Percentiles rank a stretch among this genome's conserved stretches.
phyloP scores from a whole-genome alignment of 2,797 vertebrate species.

The Enteromius radiatus region DNA sequence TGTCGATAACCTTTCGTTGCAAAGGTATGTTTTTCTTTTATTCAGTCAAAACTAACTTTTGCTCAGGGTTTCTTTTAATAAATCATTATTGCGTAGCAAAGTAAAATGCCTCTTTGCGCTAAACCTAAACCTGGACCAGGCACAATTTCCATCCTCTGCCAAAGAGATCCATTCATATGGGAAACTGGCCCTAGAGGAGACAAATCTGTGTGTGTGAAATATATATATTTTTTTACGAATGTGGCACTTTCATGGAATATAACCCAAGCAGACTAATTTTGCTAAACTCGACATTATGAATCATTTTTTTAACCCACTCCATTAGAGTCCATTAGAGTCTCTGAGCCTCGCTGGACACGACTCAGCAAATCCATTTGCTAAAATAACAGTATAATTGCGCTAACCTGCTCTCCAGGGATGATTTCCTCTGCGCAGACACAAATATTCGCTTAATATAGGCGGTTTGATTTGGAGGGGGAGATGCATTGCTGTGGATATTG shows the following conservation, averaged over 20 bases:
- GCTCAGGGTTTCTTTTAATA: background rate
- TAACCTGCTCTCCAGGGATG: constrained; percentile 62
- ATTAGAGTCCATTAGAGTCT: constrained; percentile 61
- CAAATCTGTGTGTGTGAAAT: constrained; percentile 37
- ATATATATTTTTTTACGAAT: background rate
- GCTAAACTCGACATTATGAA: constrained; percentile 51
- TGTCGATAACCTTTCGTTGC: background rate
- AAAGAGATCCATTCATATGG: constrained; percentile 25
- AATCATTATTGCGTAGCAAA: background rate
- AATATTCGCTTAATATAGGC: constrained; percentile 60
- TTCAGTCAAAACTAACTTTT: background rate
- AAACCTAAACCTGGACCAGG: background rate
- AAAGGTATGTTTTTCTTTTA: background rate
- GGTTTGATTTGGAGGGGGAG: constrained; percentile 60
- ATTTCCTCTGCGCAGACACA: constrained; percentile 62
- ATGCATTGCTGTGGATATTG: constrained; percentile 49
- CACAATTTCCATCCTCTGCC: constrained; percentile 2
- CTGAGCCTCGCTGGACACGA: constrained; percentile 60
- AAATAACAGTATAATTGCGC: constrained; percentile 67
- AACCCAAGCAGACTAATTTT: constrained; percentile 57
- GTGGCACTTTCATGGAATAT: constrained; percentile 49
- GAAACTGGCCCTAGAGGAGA: background rate
- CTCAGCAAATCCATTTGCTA: constrained; percentile 70
- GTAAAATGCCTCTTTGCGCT: background rate
- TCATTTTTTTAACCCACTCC: constrained; percentile 55